phyloP scores from a whole-genome alignment of 1,140 invertebrate genomes.

The Ladona fulva region DNA sequence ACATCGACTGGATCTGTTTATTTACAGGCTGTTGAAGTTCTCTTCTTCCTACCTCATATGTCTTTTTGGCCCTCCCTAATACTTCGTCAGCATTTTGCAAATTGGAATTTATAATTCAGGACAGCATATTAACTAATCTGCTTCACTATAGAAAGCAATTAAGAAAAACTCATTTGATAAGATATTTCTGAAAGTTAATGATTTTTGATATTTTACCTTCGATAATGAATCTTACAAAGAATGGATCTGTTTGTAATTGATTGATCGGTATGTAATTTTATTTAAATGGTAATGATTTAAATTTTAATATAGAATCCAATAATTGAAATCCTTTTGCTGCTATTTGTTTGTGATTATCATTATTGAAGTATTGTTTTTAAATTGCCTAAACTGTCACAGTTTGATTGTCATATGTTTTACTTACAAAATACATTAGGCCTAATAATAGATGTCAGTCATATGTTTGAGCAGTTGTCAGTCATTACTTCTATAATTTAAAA shows the following conservation, averaged over 20 bases:
- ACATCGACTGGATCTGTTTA: too few species aligned
- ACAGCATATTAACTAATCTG: background rate
- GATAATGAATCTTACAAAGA: background rate
- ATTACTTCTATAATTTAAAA: too few species aligned
- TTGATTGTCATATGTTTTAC: too few species aligned
- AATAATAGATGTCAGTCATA: too few species aligned
- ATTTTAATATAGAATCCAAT: background rate
- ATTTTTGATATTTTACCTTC: background rate
- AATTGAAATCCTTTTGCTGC: too few species aligned
- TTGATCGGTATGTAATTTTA: background rate
- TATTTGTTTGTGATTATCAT: too few species aligned
- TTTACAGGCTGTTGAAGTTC: too few species aligned
- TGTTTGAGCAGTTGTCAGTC: too few species aligned
- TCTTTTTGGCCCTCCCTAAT: background rate
- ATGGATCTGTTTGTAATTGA: background rate
- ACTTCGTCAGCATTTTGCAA: background rate
- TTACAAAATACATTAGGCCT: too few species aligned
- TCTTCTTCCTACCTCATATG: background rate
- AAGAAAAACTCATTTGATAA: background rate
- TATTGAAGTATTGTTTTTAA: too few species aligned
- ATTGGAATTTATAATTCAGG: background rate
- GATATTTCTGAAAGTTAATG: background rate
- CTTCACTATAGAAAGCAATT: background rate
- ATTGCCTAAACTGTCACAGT: too few species aligned
- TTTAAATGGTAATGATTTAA: background rate